A percentile compares a stretch with the other conserved stretches of the same genome.
Evolutionary conservation across 2,113 vertebrate genomes (phyloP).

Genomic region (Syrmaticus mikado): DNA sequence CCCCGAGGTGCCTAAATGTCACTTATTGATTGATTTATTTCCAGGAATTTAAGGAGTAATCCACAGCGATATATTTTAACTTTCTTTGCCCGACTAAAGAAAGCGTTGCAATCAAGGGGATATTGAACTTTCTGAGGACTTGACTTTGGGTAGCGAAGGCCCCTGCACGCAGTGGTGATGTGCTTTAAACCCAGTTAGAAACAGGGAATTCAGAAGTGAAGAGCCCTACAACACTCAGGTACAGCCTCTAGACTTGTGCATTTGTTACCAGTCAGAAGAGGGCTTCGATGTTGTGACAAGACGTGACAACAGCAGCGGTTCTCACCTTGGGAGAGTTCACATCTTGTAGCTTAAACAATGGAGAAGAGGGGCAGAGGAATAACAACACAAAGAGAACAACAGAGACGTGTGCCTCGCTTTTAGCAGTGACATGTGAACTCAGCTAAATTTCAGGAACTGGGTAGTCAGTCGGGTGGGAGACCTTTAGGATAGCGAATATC

Average conservation of each 20-base stretch:
- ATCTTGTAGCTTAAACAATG: neutral
- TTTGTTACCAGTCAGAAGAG: neutral
- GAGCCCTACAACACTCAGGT: neutral
- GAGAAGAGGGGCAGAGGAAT: neutral
- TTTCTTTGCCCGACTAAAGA: neutral
- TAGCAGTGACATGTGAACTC: neutral
- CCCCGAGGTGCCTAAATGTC: neutral
- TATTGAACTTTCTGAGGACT: neutral
- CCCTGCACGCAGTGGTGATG: neutral
- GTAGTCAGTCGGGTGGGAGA: neutral
- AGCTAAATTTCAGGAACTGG: neutral
- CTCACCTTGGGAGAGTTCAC: neutral
- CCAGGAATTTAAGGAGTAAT: neutral
- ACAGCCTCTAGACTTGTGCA: neutral
- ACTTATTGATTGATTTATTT: neutral
- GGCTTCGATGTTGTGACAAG: neutral
- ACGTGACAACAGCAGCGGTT: neutral
- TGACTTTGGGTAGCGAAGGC: fast-evolving
- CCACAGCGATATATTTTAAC: neutral
- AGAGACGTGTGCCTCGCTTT: neutral
- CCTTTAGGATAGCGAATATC: neutral
- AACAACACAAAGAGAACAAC: neutral
- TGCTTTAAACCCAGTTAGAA: neutral
- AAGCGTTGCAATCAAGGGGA: neutral
- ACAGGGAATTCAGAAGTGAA: neutral